phyloP scores from a whole-genome alignment of 53 echinoderm and acorn worm species.

The Apostichopus leukothele region DNA sequence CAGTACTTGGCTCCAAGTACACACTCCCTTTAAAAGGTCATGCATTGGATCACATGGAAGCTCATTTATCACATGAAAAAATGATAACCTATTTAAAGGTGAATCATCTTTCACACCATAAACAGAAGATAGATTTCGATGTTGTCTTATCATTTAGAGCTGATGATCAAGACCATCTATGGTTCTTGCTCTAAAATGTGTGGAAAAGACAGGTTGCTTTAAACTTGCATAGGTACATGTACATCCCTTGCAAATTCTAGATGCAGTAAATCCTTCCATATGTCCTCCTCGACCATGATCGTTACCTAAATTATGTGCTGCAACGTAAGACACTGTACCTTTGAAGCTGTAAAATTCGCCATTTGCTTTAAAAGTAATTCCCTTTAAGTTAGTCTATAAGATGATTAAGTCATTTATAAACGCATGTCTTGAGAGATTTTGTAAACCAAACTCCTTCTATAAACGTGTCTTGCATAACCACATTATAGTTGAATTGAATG shows the following conservation, averaged over 20 bases:
- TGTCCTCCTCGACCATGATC: slow-evolving; percentile 11
- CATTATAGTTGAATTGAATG: slow-evolving; percentile 21
- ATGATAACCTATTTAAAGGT: too few species aligned
- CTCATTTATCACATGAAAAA: too few species aligned
- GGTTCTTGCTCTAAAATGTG: slow-evolving; percentile 19
- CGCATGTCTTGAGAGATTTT: slow-evolving; percentile 4
- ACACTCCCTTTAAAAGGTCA: too few species aligned
- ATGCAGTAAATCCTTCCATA: slow-evolving; percentile 28
- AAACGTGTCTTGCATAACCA: slow-evolving; percentile 26
- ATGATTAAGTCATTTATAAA: not conserved
- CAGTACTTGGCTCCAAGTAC: slow-evolving; percentile 13
- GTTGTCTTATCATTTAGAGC: too few species aligned
- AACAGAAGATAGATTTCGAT: too few species aligned
- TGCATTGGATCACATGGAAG: too few species aligned
- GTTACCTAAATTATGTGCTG: slow-evolving; percentile 30
- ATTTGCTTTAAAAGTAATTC: not conserved
- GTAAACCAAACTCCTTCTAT: slow-evolving; percentile 13
- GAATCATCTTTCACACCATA: too few species aligned
- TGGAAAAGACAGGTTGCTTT: slow-evolving; percentile 6
- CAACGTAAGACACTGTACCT: slow-evolving; percentile 5
- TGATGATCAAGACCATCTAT: not conserved
- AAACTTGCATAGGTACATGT: slow-evolving; percentile 36
- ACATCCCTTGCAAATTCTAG: not conserved
- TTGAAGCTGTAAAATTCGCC: slow-evolving; percentile 6
- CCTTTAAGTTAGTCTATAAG: slow-evolving; percentile 14